Evolutionary conservation across 2,888 invertebrate species (phyloP).

Genomic region (Patella pellucida): DNA sequence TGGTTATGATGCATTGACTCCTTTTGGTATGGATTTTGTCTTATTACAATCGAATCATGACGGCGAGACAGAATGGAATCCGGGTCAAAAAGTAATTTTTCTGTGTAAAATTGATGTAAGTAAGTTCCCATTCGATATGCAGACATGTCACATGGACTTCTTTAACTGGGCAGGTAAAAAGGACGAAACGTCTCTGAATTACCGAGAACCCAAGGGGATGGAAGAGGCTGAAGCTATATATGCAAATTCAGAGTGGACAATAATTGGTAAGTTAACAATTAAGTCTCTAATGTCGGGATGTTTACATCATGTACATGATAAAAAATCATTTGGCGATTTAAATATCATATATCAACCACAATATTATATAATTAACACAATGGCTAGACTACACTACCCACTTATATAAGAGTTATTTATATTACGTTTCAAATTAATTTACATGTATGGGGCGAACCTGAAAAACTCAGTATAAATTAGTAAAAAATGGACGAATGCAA

Average conservation of each 20-base stretch:
- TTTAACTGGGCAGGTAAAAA: not conserved
- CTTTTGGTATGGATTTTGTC: not conserved
- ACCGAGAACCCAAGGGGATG: not conserved
- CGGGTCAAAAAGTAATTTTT: not conserved
- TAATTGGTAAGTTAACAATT: not conserved
- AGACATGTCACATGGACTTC: not conserved
- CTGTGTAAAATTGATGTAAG: not conserved
- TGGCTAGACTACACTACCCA: too few relatives aligned
- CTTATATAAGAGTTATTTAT: too few relatives aligned
- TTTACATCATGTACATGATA: too few relatives aligned
- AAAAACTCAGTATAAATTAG: too few relatives aligned
- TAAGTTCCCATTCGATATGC: not conserved
- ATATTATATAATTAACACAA: too few relatives aligned
- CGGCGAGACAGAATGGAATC: not conserved
- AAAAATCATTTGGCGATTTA: too few relatives aligned
- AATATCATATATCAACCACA: too few relatives aligned
- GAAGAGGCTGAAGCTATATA: not conserved
- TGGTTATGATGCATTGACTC: not conserved
- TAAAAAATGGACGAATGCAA: too few relatives aligned
- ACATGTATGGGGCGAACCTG: too few relatives aligned
- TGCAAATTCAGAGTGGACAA: not conserved
- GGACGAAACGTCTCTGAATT: not conserved
- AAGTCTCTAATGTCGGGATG: too few relatives aligned
- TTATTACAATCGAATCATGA: not conserved
- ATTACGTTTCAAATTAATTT: too few relatives aligned